These are phyloP conservation scores for Halictus quadricinctus DNA, from an alignment of 2,888 invertebrate species.

Conservation along the genomic window DNA sequence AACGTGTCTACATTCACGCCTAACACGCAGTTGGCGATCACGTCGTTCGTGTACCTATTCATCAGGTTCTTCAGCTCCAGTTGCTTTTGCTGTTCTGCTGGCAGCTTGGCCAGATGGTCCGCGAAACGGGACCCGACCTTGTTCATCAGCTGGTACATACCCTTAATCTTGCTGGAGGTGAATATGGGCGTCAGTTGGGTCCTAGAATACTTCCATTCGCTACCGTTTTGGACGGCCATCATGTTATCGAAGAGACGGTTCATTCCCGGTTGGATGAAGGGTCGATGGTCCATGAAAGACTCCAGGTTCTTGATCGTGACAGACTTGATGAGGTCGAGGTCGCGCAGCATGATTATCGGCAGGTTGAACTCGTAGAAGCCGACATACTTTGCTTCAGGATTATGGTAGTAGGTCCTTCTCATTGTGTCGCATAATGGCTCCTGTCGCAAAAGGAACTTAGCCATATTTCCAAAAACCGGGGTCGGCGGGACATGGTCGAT, in stretches of 20 bases:
- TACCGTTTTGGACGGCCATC: slow-evolving; percentile 75
- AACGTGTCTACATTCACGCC: slow-evolving; percentile 85
- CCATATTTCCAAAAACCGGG: slow-evolving; percentile 67
- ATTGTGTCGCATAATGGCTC: slow-evolving; percentile 49
- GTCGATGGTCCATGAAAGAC: slow-evolving; percentile 62
- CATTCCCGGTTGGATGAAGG: slow-evolving; percentile 11
- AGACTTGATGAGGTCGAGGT: slow-evolving; percentile 69
- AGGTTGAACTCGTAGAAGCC: slow-evolving; percentile 68
- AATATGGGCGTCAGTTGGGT: slow-evolving; percentile 84
- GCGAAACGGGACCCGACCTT: slow-evolving; percentile 75
- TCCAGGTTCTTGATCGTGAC: slow-evolving; percentile 66
- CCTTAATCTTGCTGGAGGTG: slow-evolving; percentile 85
- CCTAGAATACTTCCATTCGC: slow-evolving; percentile 84
- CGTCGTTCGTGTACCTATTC: slow-evolving; percentile 72
- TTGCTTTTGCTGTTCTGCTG: slow-evolving; percentile 31
- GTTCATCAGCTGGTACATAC: slow-evolving; percentile 83
- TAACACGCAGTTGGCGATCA: slow-evolving; percentile 85
- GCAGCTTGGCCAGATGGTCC: slow-evolving; percentile 63
- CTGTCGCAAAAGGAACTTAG: slow-evolving; percentile 39
- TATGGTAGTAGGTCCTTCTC: slow-evolving; percentile 54
- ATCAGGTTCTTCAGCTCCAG: slow-evolving; percentile 76
- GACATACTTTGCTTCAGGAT: slow-evolving; percentile 69
- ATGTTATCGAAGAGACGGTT: slow-evolving; percentile 41
- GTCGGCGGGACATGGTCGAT: slow-evolving; percentile 59
- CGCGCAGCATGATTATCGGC: slow-evolving; percentile 68